Evolutionary conservation across 1,140 invertebrate species (phyloP), one percentile per base, ranked within the genome.

Genomic region (Drosophila quadrilineata): DNA sequence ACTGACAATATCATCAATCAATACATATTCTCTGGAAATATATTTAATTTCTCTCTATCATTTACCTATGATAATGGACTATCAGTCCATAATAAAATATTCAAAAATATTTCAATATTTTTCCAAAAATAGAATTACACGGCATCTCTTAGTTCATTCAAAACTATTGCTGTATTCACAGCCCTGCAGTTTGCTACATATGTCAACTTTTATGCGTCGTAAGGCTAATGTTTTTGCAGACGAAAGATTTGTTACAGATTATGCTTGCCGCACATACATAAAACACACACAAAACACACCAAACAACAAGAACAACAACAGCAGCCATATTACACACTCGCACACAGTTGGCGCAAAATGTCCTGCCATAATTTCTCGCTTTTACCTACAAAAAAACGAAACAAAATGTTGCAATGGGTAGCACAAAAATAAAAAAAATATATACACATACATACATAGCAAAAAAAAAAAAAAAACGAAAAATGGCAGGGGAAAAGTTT

Each of bases 191-290:
- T 63, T 62, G 65, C 53, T 71, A 68, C 59, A 80, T 80, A 62
- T 79, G 67, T 71, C 71, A 76, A 71, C 67, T 76, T 71, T 71
- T 74, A 75, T 82, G 76, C 76, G 63, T 75, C 68, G 76, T 72
- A 82, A 58, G 68, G 76, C 68, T 62, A 82, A 80, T 80, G 68
- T 80, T 80, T 80, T 80, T 69, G 56, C 77, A 84, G 77, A 43
- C 35, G 63, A 76, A 82, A 84, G 77, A 82, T 84, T 82, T 84
- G 69, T 82, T 76, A 60, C 77, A 76, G 64, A 82, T 76, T 73
- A 73, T 65, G 52, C 66, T 76, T 43, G 62, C 43, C 60, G 60
- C 60, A 66, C 70, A 71, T 50, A 71, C 60, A 74, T 62, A 71
- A 67, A 62, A 49, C 56, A 68, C 45, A 41, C 24, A 62, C n/a